Conservation (phyloP, 2,888 invertebrate species). For the Merodon equestris region DNA sequence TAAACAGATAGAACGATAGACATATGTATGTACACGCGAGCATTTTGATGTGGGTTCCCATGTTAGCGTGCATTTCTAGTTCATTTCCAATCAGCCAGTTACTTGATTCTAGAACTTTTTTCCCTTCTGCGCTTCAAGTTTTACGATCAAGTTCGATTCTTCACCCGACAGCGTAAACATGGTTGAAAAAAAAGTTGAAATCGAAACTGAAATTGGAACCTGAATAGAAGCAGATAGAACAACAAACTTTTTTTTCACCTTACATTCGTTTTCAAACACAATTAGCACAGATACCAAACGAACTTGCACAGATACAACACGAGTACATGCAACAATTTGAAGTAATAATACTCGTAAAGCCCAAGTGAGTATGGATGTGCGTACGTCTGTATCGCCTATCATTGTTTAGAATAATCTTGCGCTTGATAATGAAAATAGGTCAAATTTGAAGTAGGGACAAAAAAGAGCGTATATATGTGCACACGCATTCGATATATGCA, state of each 20-base stretch:
- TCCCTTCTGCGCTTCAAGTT: conserved; percentile 1
- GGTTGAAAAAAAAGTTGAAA: no score
- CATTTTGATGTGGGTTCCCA: background rate
- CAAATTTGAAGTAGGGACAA: conserved; percentile 76
- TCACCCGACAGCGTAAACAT: conserved; percentile 20
- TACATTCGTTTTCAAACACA: conserved; percentile 6
- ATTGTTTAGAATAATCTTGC: conserved; percentile 79
- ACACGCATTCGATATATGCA: conserved; percentile 34
- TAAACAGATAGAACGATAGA: no score
- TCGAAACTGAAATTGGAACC: no score
- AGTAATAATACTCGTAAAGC: conserved; percentile 29
- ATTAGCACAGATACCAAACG: conserved; percentile 29
- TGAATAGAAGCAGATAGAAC: no score
- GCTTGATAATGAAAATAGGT: conserved; percentile 79
- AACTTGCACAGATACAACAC: background rate
- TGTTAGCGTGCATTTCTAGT: background rate
- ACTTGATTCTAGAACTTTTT: conserved; percentile 7
- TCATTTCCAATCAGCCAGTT: conserved; percentile 6
- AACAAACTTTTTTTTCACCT: background rate
- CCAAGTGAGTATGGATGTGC: conserved; percentile 5
- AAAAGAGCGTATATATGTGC: conserved; percentile 36
- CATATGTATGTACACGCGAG: no score
- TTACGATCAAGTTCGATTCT: conserved; percentile 59
- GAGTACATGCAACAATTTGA: conserved; percentile 29
- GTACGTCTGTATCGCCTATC: conserved; percentile 58